phyloP scores from a whole-genome alignment of 2,888 invertebrate genomes.

The Drosophila neotestacea region DNA sequence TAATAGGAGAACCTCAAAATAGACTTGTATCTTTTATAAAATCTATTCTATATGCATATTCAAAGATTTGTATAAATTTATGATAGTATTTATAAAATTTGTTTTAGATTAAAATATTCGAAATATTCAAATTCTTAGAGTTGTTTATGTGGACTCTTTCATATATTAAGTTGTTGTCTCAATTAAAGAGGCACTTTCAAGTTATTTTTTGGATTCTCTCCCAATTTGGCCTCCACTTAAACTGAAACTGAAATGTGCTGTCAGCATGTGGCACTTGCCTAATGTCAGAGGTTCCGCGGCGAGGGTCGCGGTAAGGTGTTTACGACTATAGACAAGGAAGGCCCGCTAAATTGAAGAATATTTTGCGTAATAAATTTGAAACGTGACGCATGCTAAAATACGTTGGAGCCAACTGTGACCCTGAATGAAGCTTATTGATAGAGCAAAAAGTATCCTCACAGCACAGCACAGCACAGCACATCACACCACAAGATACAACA shows the following conservation, averaged over 20 bases:
- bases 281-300: slow-evolving; percentile 26
- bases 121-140: slow-evolving; percentile 1
- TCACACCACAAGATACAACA: not conserved
- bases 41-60: slow-evolving; percentile 34
- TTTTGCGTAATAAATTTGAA: slow-evolving; percentile 77
- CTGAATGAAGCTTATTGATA: slow-evolving; percentile 66
- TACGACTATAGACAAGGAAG: slow-evolving; percentile 39
- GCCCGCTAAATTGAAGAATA: slow-evolving; percentile 74
- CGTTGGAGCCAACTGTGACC: slow-evolving; percentile 57
- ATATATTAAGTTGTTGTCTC: slow-evolving; percentile 21
- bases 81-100: slow-evolving; percentile 1
- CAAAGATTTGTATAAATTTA: not conserved
- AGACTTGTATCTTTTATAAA: slow-evolving; percentile 51
- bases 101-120: not conserved
- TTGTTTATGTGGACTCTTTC: slow-evolving; percentile 2
- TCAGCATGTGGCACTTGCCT: slow-evolving; percentile 51
- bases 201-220: slow-evolving; percentile 10
- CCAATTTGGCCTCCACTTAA: slow-evolving; percentile 24
- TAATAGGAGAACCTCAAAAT: not conserved
- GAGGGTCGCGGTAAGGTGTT: slow-evolving; percentile 43
- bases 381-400: slow-evolving; percentile 68
- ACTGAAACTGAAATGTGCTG: slow-evolving; percentile 39
- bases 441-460: slow-evolving; percentile 52
- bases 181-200: slow-evolving; percentile 39
- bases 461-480: not conserved